Evolutionary conservation across 1,140 invertebrate genomes (phyloP).

Genomic region (Diachasma alloeum): DNA sequence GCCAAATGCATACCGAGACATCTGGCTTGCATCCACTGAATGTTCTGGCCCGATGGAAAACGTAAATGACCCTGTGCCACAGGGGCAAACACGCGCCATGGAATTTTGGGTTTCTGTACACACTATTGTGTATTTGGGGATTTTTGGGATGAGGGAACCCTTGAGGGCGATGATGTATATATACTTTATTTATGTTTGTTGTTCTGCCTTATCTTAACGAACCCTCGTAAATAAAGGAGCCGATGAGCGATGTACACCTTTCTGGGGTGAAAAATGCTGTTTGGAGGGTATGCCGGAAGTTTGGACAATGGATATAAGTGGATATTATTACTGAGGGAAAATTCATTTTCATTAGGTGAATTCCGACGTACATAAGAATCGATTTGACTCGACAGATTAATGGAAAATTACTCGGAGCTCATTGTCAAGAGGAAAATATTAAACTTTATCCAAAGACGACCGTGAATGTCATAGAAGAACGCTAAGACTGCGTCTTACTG

Average conservation of each 20-base stretch:
- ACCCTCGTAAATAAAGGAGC: slow-evolving; percentile 15
- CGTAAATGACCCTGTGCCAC: not conserved
- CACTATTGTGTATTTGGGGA: not conserved
- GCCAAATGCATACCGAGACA: slow-evolving; percentile 8
- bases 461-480: slow-evolving; percentile 6
- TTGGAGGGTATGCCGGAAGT: too few relatives aligned
- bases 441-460: not conserved
- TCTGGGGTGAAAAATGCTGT: not conserved
- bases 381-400: too few relatives aligned
- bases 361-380: not conserved
- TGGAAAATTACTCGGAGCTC: too few relatives aligned
- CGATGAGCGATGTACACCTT: too few relatives aligned
- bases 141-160: not conserved
- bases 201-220: not conserved
- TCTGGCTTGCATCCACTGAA: slow-evolving; percentile 17
- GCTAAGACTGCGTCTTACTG: slow-evolving; percentile 7
- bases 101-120: not conserved
- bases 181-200: not conserved
- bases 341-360: not conserved
- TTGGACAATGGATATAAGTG: too few relatives aligned
- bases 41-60: slow-evolving; percentile 4
- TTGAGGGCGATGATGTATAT: not conserved
- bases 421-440: not conserved
- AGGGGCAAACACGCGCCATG: not conserved
- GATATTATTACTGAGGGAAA: too few relatives aligned